Base-by-base conservation (phyloP, 2,888 invertebrate genomes). In the Rotaria socialis region DNA sequence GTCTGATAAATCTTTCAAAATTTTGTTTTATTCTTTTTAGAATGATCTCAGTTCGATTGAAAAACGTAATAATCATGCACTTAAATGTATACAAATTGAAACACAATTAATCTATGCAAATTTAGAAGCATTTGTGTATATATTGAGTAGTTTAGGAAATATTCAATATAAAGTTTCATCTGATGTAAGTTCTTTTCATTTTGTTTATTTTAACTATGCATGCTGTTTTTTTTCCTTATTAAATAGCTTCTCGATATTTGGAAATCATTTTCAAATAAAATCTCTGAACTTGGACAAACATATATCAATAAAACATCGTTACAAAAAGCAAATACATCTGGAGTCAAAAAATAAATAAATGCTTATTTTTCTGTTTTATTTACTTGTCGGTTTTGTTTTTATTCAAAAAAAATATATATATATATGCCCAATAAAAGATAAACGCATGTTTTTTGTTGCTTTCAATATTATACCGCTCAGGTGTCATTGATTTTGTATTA, bases 61-160 rank as follows among this genome's bases (percentile, higher is more conserved):
- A 88, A 91, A 91, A 88, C 88, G 91, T 35, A 91, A 90, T 88
- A 90, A 90, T 87, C 91, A 90, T 88, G 91, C 91, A 75, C 89
- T 91, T 52, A 90, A 91, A 88, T 91, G 91, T 87, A 89, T 91
- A n/a, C 91, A 91, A 86, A 90, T 91, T 90, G 91, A 92, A 88
- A 91, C 91, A 7, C 91, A 91, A 88, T 88, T 92, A 56, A 89
- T 91, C 35, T 90, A 91, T 88, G 90, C 90, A 11, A 90, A 91
- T 87, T 89, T 91, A 86, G 90, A 91, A 80, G 43, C 56, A 87
- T 88, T 80, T 80, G 47, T 80, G 4, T 80, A 80, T 80, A 80
- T 80, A 5, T 10, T 80, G 19, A 80, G 80, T n/a, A n/a, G 80
- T 47, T 47, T 80, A n/a, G 80, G 80, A 11, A 80, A 80, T 47